Evolutionary conservation across 2,113 vertebrate genomes (phyloP).

Genomic region (Phylloscopus whistleri): DNA sequence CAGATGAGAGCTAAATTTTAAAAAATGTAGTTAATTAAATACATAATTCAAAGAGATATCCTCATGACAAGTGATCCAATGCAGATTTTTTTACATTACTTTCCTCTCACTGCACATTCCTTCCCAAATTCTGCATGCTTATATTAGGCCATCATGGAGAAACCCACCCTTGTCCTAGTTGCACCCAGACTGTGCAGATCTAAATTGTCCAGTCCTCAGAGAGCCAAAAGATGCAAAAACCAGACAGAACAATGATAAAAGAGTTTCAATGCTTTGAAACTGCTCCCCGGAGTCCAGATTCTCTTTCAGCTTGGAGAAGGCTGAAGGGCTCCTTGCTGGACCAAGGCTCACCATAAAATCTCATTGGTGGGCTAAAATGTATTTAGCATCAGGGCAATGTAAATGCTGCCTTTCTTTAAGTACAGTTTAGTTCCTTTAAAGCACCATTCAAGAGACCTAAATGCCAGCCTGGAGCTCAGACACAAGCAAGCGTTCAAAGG

Average conservation of each 20-base stretch:
- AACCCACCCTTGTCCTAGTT: not conserved
- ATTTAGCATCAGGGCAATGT: not conserved
- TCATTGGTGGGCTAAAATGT: not conserved
- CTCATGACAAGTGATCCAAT: not conserved
- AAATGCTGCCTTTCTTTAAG: conserved; percentile 41
- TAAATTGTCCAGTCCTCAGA: not conserved
- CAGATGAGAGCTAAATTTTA: not conserved
- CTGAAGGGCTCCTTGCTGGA: not conserved
- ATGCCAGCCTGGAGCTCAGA: conserved; percentile 14
- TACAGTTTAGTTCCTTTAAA: conserved; percentile 32
- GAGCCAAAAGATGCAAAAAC: not conserved
- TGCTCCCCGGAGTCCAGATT: not conserved
- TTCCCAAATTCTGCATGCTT: not conserved
- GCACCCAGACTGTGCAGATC: not conserved
- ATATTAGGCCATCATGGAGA: not conserved
- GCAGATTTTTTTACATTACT: not conserved
- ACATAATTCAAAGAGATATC: not conserved
- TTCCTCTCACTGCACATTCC: not conserved
- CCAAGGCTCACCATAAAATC: not conserved
- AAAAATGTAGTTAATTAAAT: not conserved
- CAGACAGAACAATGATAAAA: not conserved
- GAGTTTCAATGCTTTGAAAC: not conserved
- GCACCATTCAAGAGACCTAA: conserved; percentile 8
- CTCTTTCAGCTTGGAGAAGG: not conserved
- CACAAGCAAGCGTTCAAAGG: not conserved